Conservation (phyloP, 2,113 vertebrate genomes). For the Notechis scutatus region DNA sequence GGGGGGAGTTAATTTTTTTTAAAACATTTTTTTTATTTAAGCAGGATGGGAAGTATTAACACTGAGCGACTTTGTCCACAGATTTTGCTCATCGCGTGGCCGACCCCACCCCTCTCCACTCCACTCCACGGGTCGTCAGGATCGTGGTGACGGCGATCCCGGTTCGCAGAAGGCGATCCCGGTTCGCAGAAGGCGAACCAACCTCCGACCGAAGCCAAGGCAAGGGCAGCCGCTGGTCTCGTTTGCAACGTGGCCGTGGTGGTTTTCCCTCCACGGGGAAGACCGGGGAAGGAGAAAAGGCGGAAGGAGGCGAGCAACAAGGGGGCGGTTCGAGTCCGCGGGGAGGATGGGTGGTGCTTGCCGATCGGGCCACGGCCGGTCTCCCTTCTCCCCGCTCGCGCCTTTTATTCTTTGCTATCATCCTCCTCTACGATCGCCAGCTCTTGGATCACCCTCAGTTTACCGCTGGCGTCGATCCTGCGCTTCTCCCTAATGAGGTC, state of each 20-base stretch:
- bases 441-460: conserved; percentile 86
- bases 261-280: conserved; percentile 18
- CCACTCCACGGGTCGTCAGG: conserved; percentile 25
- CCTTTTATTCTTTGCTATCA: conserved; percentile 79
- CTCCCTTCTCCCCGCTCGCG: not conserved
- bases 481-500: conserved; percentile 96
- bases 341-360: conserved; percentile 29
- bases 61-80: too few relatives aligned
- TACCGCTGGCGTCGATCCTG: conserved; percentile 90
- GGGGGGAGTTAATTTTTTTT: conserved; percentile 65
- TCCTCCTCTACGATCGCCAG: conserved; percentile 77
- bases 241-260: conserved; percentile 65
- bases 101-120: conserved; percentile 30
- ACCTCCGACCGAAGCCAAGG: conserved; percentile 62
- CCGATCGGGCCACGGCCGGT: conserved; percentile 35
- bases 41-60: conserved; percentile 70
- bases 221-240: conserved; percentile 60
- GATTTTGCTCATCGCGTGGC: conserved; percentile 50
- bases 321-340: not conserved
- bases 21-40: conserved; percentile 47
- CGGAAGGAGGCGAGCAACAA: not conserved
- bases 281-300: too few relatives aligned
- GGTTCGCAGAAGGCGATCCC: conserved; percentile 67
- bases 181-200: conserved; percentile 66
- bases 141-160: conserved; percentile 33